Evolutionary conservation across 2,113 vertebrate species (phyloP).

Genomic region (Pterocles orientalis): DNA sequence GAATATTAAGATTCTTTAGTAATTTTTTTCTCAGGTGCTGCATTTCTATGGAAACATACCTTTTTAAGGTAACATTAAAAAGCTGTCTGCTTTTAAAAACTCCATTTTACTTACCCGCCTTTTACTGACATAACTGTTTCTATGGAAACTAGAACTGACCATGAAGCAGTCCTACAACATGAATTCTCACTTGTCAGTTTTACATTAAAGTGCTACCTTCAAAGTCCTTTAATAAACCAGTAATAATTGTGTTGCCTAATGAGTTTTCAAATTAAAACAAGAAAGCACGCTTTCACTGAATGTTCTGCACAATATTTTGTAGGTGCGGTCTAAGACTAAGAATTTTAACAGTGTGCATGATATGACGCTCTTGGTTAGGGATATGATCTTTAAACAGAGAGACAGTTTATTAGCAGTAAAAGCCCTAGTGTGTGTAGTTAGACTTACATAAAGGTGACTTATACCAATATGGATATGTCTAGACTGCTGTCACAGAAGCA

Average conservation of each 20-base stretch:
- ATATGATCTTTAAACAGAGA: constrained; percentile 60
- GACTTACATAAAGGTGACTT: constrained; percentile 68
- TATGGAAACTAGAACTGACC: constrained; percentile 54
- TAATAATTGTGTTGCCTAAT: constrained; percentile 14
- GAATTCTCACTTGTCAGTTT: constrained; percentile 41
- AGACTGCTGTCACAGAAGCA: constrained; percentile 71
- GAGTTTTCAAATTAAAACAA: constrained; percentile 20
- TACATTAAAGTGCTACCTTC: not conserved
- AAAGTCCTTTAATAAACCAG: constrained; percentile 23
- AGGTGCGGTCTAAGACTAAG: constrained; percentile 32
- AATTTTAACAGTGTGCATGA: constrained; percentile 56
- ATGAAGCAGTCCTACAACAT: not conserved
- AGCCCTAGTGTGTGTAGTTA: constrained; percentile 62
- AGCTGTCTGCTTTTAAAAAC: constrained; percentile 17
- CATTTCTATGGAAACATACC: constrained; percentile 3
- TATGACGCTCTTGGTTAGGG: constrained; percentile 49
- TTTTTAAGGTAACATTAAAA: not conserved
- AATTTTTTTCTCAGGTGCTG: not conserved
- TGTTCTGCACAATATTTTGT: constrained; percentile 26
- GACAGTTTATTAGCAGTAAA: constrained; percentile 69
- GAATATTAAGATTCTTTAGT: not conserved
- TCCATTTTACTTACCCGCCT: constrained; percentile 28
- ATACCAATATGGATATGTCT: constrained; percentile 63
- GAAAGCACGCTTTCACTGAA: not conserved
- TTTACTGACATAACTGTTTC: constrained; percentile 42